These are phyloP conservation scores for Catalaphyllia jardinei DNA, from an alignment of 64 coral and sea anemone genomes.

Conservation along the genomic window DNA sequence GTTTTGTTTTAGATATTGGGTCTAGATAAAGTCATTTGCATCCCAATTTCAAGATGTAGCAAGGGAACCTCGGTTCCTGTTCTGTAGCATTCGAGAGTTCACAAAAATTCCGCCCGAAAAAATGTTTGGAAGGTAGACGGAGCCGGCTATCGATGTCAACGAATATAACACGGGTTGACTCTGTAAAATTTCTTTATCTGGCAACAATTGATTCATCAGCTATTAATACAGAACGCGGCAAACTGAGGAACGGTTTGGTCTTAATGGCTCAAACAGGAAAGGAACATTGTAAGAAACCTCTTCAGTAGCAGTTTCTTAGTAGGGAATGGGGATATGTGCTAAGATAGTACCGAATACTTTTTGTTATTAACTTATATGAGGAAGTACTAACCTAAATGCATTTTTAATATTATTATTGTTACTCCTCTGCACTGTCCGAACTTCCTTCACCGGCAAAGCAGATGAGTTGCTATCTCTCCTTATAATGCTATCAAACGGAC, in stretches of 20 bases:
- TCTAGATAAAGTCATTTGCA: neutral
- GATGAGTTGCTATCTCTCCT: neutral
- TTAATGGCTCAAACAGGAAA: no score
- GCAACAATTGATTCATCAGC: no score
- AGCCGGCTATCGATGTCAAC: neutral
- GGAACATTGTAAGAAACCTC: no score
- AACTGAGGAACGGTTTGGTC: no score
- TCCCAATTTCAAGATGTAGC: neutral
- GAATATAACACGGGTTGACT: neutral
- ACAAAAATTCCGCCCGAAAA: neutral
- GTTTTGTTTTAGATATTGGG: neutral
- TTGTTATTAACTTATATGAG: no score
- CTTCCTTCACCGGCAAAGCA: neutral
- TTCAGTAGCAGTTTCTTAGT: no score
- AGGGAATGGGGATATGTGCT: no score
- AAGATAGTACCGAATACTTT: no score
- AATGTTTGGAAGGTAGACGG: neutral
- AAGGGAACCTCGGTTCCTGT: neutral
- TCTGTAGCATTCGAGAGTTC: neutral
- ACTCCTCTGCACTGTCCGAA: no score
- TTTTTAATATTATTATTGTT: no score
- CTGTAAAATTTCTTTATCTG: neutral
- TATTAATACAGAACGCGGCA: no score
- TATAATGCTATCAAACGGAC: neutral
- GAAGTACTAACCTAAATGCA: no score